phyloP scores from a whole-genome alignment of 2,113 vertebrate genomes.

The Craseonycteris thonglongyai region DNA sequence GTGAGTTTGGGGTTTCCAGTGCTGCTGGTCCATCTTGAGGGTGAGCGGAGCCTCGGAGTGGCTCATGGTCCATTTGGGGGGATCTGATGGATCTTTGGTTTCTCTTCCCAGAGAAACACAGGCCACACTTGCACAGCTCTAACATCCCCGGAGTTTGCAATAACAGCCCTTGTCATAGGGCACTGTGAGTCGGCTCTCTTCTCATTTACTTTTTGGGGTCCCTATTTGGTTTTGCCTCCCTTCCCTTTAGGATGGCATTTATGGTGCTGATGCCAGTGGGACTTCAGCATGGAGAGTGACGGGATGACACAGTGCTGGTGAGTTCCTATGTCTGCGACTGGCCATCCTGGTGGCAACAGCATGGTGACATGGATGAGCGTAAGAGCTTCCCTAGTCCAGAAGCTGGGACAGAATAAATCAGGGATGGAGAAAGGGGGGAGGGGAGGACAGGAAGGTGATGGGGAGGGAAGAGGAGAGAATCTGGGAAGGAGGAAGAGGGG shows the following conservation, averaged over 20 bases:
- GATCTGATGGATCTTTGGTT: background rate
- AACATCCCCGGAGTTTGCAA: background rate
- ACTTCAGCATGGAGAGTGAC: background rate
- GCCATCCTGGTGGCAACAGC: background rate
- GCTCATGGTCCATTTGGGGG: background rate
- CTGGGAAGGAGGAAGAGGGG: background rate
- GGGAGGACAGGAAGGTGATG: background rate
- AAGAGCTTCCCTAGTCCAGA: background rate
- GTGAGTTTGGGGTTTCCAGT: background rate
- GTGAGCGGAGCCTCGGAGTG: background rate
- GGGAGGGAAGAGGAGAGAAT: background rate
- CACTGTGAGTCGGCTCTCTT: background rate
- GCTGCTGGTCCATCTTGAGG: background rate
- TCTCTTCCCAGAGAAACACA: background rate
- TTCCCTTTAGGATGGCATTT: background rate
- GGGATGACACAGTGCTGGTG: no score
- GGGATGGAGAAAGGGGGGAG: background rate
- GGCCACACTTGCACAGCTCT: background rate
- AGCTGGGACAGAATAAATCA: background rate
- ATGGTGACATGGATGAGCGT: fast-evolving
- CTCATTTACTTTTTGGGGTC: background rate
- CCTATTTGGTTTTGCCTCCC: background rate
- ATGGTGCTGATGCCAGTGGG: background rate
- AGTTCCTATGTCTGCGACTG: background rate
- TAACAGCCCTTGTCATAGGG: background rate